Base-by-base conservation (phyloP, 1,140 invertebrate species). In the Nymphalis io region DNA sequence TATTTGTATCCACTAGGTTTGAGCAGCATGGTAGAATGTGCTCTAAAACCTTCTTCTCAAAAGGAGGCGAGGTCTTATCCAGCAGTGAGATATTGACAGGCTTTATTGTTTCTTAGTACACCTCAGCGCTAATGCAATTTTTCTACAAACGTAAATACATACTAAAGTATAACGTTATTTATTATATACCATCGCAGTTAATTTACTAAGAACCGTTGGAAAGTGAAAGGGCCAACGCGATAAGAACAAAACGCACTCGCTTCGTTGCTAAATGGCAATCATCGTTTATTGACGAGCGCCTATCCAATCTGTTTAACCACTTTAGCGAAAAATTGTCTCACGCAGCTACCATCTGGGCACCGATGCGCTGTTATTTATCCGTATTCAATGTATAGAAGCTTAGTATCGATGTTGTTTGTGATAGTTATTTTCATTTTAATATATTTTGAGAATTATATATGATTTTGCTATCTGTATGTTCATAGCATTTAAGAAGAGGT, bases 311-410 rank as follows among this genome's bases (percentile, higher is more conserved):
- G 78, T 76, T 78, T 78, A 78, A 73, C 77, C 85, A 81, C 74
- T 84, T 87, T 82, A 87, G 80, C 87, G 87, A 84, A 80, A 89
- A 89, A 89, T 89, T 89, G 85, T 88, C 38, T 76, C 72, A 64
- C 78, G 55, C 80, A 81, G 76, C 76, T 81, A 67, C 68, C 74
- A 79, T 81, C 69, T 64, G 62, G 10, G 57, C 70, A 48, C 51
- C 64, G 53, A 64, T 18, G 62, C 67, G 70, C 70, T 10, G 48
- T 18, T 12, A 53, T 53, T 23, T 53, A 53, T 53, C 18, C 48
- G 48, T 21, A 21, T 53, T 21, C 18, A 53, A 53, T 53, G 18
- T 53, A 21, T 53, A 53, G 20, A 53, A 21, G 12, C 15, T 53
- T 53, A 18, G 15, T 46, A 16, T 16, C 20, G 18, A 53, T 23